Evolutionary conservation across 2,888 invertebrate species (phyloP).

Genomic region (Mesopsocus fuscifrons): DNA sequence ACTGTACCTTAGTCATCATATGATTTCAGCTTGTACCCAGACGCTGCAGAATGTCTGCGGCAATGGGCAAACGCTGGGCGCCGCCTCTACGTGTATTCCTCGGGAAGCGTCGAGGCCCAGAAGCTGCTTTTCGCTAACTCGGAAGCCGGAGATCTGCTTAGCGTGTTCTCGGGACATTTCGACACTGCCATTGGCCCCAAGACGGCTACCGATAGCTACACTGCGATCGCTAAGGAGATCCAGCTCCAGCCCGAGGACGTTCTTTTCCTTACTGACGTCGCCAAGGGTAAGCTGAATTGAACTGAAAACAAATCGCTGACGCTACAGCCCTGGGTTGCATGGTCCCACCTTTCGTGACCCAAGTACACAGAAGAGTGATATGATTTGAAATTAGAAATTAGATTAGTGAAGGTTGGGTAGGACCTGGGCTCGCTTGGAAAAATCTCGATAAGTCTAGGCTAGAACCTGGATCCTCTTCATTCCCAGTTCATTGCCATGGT

Average conservation of each 20-base stretch:
- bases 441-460: too few species aligned
- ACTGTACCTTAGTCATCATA: too few species aligned
- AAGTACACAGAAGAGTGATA: not conserved
- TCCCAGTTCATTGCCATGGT: too few species aligned
- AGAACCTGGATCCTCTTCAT: too few species aligned
- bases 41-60: slow-evolving; percentile 57
- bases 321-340: slow-evolving; percentile 13
- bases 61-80: slow-evolving; percentile 47
- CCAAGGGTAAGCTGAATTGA: slow-evolving; percentile 47
- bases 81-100: slow-evolving; percentile 72
- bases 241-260: slow-evolving; percentile 42
- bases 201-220: slow-evolving; percentile 57
- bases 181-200: slow-evolving; percentile 76
- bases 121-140: slow-evolving; percentile 67
- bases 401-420: too few species aligned
- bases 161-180: slow-evolving; percentile 58
- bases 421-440: too few species aligned
- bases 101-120: slow-evolving; percentile 81
- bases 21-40: slow-evolving; percentile 70
- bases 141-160: slow-evolving; percentile 51
- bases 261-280: slow-evolving; percentile 71
- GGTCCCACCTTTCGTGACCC: slow-evolving; percentile 1
- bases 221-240: slow-evolving; percentile 49
- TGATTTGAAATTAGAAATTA: too few species aligned
- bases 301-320: not conserved